Evolutionary conservation across 37 sponge, comb jelly and placozoan species (phyloP), one percentile per base, ranked within the genome.

Genomic region (Haliclona indistincta): DNA sequence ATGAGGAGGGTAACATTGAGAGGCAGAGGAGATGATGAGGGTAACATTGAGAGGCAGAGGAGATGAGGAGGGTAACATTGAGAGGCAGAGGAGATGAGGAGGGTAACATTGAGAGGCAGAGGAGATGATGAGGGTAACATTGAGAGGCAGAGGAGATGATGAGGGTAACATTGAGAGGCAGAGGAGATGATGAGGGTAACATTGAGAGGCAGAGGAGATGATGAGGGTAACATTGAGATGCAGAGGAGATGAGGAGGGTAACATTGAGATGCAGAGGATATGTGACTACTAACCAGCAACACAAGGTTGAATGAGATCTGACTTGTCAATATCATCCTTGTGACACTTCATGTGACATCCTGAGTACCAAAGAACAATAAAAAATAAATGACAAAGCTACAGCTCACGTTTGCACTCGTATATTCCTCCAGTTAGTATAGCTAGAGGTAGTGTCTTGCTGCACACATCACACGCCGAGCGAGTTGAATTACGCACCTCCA

Each of bases 281-380:
- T 52, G 20, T 5, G 6, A 1, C 8, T 44, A n/a, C 67, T 38
- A 22, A 82, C 79, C 78, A 62, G 74, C 75, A 3, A 89, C 78
- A 84, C 90, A 89, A 19, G 90, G 85, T 51, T 75, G 75, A 72
- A 84, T 69, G 32, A 71, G 63, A 35, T 85, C 86, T 19, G 32
- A 53, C 0, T 67, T 36, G 56, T 81, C 85, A 1, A 71, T 62
- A 71, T 91, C 86, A 41, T 91, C 91, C 54, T 76, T 76, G 51
- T 91, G 91, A 39, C 86, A 91, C 58, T 85, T 84, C 60, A 91
- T 58, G 56, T 91, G 91, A 63, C 91, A 91, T 28, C 86, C 90
- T 89, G 38, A 36, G 38, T 1, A 55, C 0, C 32, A n/a, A 42
- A 49, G n/a, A 61, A 39, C 7, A 8, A 26, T 0, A 67, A 4